Conservation (phyloP, 2,797 vertebrate species). For the Antrozous pallidus region DNA sequence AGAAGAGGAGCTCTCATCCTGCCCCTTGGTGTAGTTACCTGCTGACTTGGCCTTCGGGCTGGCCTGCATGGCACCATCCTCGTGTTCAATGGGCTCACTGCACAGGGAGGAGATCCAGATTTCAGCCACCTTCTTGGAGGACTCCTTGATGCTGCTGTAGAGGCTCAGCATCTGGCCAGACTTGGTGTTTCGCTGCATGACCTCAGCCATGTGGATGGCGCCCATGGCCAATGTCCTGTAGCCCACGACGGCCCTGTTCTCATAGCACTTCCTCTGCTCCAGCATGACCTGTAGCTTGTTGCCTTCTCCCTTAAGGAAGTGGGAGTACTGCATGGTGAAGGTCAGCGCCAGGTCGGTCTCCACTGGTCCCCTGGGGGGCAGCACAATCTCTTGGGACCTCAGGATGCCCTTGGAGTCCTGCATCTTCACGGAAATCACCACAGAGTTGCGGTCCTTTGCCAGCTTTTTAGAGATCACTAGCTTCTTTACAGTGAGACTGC, state of each 20-base stretch:
- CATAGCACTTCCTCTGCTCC: slow-evolving; percentile 94
- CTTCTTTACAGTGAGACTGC: slow-evolving; percentile 97
- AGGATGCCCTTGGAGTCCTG: slow-evolving; percentile 97
- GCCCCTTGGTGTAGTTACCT: slow-evolving; percentile 98
- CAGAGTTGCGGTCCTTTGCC: slow-evolving; percentile 95
- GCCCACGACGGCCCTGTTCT: slow-evolving; percentile 93
- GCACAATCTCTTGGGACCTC: slow-evolving; percentile 95
- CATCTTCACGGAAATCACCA: slow-evolving; percentile 97
- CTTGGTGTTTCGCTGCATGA: slow-evolving; percentile 96
- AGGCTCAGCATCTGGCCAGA: slow-evolving; percentile 93
- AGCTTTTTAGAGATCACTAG: slow-evolving; percentile 94
- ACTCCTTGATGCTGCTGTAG: slow-evolving; percentile 93
- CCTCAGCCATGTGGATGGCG: slow-evolving; percentile 96
- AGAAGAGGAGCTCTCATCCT: slow-evolving; percentile 95
- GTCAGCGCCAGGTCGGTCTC: slow-evolving; percentile 96
- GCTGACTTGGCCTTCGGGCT: slow-evolving; percentile 93
- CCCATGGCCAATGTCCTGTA: slow-evolving; percentile 96
- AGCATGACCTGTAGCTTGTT: slow-evolving; percentile 98
- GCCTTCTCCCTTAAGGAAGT: slow-evolving; percentile 96
- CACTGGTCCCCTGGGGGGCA: slow-evolving; percentile 94
- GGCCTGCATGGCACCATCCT: slow-evolving; percentile 90
- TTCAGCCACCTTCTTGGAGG: slow-evolving; percentile 93
- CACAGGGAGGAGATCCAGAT: slow-evolving; percentile 97
- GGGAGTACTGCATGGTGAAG: slow-evolving; percentile 97
- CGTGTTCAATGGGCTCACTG: slow-evolving; percentile 96